These are phyloP conservation scores for Tetragonula carbonaria DNA, from an alignment of 2,888 invertebrate genomes.

Conservation along the genomic window DNA sequence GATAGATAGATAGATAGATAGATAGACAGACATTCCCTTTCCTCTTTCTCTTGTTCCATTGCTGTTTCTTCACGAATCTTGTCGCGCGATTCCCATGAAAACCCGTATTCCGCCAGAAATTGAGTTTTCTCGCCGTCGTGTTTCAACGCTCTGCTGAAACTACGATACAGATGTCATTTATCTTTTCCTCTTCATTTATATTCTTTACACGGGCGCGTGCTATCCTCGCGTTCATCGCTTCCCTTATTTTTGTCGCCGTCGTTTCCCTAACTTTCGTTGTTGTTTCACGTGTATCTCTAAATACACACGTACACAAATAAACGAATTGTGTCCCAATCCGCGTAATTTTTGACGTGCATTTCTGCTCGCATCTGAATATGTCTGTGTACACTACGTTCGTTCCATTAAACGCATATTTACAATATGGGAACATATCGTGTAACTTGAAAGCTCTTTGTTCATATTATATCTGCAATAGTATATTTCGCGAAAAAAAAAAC, in stretches of 20 bases:
- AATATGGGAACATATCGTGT: too few species aligned
- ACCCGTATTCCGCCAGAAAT: constrained; percentile 34
- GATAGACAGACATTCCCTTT: constrained; percentile 7
- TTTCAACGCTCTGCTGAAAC: neutral
- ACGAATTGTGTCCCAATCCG: too few species aligned
- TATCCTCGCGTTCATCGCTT: neutral
- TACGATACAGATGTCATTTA: neutral
- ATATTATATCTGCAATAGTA: too few species aligned
- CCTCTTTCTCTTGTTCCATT: neutral
- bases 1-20: too few species aligned
- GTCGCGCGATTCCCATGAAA: constrained; percentile 45
- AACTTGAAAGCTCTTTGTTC: too few species aligned
- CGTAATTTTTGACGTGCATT: too few species aligned
- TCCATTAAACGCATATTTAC: too few species aligned
- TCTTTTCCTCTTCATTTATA: neutral
- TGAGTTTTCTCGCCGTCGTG: constrained; percentile 25
- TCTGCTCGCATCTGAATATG: too few species aligned
- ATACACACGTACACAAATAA: too few species aligned
- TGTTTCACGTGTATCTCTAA: too few species aligned
- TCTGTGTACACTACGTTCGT: too few species aligned
- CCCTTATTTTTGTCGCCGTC: neutral
- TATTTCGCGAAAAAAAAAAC: too few species aligned
- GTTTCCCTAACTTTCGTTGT: neutral
- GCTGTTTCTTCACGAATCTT: constrained; percentile 21
- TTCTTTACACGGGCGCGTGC: neutral